Evolutionary conservation across 2,797 vertebrate species (phyloP), one percentile per base, ranked within the genome.

Genomic region (Periparus ater): DNA sequence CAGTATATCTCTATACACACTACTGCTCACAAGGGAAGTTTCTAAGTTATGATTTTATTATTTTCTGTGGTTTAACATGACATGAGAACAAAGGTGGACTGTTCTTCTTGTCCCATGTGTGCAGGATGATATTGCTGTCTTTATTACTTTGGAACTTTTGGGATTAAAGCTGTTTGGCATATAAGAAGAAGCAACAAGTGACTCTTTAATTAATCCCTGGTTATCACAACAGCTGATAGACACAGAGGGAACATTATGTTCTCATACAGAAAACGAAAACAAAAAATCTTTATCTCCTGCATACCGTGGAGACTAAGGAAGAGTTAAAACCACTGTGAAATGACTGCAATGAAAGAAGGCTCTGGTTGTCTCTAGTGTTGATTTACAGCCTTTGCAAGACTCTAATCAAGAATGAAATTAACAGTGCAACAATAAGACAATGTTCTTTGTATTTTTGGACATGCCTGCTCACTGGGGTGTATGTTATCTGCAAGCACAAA

Each of bases 61-160:
- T 94, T 81, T 96, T 78, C 76, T 91, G 58, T 94, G 50, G 47
- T 95, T 95, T 83, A 91, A 80, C 87, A 88, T 47, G 63, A 89
- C 75, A 53, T 25, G 75, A 94, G 93, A 85, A 72, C 73, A 94
- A 88, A 94, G 72, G 87, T 96, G 79, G 79, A 60, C 73, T 91
- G 62, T 63, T 93, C 44, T 68, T 74, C 50, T 75, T 32, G 32
- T 94, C 92, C 81, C 30, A 0, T 44, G 67, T 84, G 93, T 55
- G 34, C 25, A 57, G 60, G 51, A 86, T 78, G 60, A 86, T 94
- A 96, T 95, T 92, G 70, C 78, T 0, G 0, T 55, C 82, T 91
- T 96, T 95, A 96, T 96, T 96, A 95, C 91, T 95, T 85, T 78
- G 84, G 91, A 94, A 92, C 85, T 91, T 93, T 22, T 42, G 92